A percentile compares a stretch with the other conserved stretches of the same genome.
Evolutionary conservation across 2,888 invertebrate genomes (phyloP).

Genomic region (Magallana nippona): DNA sequence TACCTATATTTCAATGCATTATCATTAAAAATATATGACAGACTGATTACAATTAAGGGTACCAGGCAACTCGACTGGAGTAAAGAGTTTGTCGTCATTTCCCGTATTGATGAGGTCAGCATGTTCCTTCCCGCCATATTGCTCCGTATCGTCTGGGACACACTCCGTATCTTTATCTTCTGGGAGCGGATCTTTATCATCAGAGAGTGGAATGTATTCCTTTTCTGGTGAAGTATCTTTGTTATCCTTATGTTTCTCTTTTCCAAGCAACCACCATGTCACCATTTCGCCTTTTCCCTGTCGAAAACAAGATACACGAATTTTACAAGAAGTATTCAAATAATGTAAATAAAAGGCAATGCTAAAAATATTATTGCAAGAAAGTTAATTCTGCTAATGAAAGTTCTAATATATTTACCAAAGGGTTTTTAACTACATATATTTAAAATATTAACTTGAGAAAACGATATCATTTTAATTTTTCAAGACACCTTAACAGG

Average conservation of each 20-base stretch:
- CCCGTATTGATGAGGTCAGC: background rate
- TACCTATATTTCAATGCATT: too few species aligned
- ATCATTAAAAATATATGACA: too few species aligned
- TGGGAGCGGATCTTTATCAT: background rate
- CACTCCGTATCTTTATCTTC: too few species aligned
- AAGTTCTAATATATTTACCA: too few species aligned
- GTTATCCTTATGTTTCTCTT: conserved; percentile 22
- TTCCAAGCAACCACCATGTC: conserved; percentile 66
- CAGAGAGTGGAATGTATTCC: background rate
- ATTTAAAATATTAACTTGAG: background rate
- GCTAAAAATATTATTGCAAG: too few species aligned
- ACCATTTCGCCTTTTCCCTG: conserved; percentile 70
- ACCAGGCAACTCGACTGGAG: conserved; percentile 42
- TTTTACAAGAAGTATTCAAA: too few species aligned
- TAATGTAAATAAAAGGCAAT: too few species aligned
- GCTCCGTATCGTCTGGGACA: background rate
- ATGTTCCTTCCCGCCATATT: background rate
- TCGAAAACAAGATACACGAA: conserved; percentile 8
- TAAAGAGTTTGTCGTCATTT: conserved; percentile 2
- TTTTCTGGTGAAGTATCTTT: background rate
- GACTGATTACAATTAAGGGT: background rate
- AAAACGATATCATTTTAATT: background rate
- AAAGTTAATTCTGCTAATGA: too few species aligned
- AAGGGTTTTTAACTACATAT: too few species aligned
- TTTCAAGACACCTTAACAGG: conserved; percentile 67